Conservation (phyloP, 1,140 invertebrate species). For the Episyrphus balteatus region DNA sequence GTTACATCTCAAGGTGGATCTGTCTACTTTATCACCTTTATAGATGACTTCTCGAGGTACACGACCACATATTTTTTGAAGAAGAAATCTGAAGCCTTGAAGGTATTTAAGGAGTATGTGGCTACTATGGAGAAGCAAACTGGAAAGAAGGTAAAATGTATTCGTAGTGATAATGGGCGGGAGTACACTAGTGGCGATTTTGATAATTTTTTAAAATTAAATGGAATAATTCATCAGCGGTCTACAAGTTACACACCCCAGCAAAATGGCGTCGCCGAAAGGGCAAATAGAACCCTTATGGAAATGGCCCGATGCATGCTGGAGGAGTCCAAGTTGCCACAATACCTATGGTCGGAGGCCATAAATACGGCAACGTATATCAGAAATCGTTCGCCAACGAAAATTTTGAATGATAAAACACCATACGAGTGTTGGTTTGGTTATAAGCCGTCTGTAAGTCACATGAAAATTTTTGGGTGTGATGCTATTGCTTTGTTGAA, state of each 20-base stretch:
- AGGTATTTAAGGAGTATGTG: too few relatives aligned
- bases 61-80: too few relatives aligned
- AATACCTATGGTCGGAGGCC: constrained; percentile 16
- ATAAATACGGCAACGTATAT: constrained; percentile 12
- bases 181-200: too few relatives aligned
- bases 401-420: constrained; percentile 9
- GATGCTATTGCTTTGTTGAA: too few relatives aligned
- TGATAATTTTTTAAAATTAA: too few relatives aligned
- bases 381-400: constrained; percentile 12
- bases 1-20: too few relatives aligned
- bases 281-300: constrained; percentile 9
- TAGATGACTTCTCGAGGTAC: too few relatives aligned
- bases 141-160: too few relatives aligned
- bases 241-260: constrained; percentile 8
- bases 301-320: constrained; percentile 14
- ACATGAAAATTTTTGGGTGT: constrained; percentile 28
- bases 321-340: constrained; percentile 2
- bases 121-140: too few relatives aligned
- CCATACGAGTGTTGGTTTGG: constrained; percentile 28
- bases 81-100: too few relatives aligned
- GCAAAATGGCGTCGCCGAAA: constrained; percentile 12
- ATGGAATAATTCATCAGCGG: constrained; percentile 10
- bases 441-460: constrained; percentile 20
- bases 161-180: too few relatives aligned
- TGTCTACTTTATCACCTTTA: too few relatives aligned